Evolutionary conservation across 2,888 invertebrate genomes (phyloP).

Genomic region (Arenicola marina): DNA sequence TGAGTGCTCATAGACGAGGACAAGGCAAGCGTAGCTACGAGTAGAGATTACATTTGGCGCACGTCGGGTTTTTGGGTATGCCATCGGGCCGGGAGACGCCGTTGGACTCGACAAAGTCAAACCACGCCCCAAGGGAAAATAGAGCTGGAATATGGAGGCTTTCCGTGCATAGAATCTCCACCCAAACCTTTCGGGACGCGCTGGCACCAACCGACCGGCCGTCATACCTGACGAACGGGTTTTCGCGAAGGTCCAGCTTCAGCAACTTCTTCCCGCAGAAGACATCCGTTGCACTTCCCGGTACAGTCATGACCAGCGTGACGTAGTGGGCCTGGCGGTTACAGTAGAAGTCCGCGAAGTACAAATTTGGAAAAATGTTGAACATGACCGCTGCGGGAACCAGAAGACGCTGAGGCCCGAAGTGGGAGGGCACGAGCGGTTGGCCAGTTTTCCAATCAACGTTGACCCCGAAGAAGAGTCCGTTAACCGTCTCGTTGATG

Average conservation of each 20-base stretch:
- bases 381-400: background rate
- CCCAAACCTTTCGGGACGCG: too few relatives aligned
- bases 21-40: too few relatives aligned
- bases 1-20: too few relatives aligned
- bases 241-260: background rate
- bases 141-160: too few relatives aligned
- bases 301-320: constrained; percentile 7
- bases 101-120: too few relatives aligned
- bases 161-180: too few relatives aligned
- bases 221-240: background rate
- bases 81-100: too few relatives aligned
- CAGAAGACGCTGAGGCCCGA: background rate
- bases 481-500: constrained; percentile 20
- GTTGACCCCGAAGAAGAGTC: constrained; percentile 23
- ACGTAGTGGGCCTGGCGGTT: constrained; percentile 1
- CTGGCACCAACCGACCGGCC: too few relatives aligned
- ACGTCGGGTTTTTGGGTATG: too few relatives aligned
- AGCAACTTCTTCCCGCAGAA: constrained; percentile 7
- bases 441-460: constrained; percentile 7
- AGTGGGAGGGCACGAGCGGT: background rate
- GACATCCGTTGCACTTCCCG: background rate
- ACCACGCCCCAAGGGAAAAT: too few relatives aligned
- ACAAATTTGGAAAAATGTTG: background rate
- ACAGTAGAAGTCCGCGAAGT: constrained; percentile 9
- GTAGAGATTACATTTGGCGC: too few relatives aligned